A percentile compares a stretch with the other conserved stretches of the same genome.
These are phyloP conservation scores for Petrocephalus zakoni DNA, from an alignment of 2,113 vertebrate genomes.

Conservation along the genomic window DNA sequence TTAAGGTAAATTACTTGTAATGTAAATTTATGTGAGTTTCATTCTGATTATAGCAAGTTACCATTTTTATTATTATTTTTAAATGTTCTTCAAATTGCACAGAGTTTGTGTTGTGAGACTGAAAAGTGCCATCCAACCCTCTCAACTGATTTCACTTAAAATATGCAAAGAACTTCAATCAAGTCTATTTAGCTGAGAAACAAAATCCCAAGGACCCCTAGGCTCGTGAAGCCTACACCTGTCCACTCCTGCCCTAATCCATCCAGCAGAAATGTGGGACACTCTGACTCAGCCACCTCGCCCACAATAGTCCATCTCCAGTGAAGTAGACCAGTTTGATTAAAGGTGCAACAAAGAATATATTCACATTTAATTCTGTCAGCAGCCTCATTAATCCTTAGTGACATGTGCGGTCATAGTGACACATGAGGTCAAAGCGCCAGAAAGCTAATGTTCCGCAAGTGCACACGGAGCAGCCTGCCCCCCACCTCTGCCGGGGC, in stretches of 20 bases:
- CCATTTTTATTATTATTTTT: neutral
- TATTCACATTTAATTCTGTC: neutral
- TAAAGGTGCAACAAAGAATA: neutral
- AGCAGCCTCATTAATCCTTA: neutral
- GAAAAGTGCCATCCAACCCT: neutral
- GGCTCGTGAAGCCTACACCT: neutral
- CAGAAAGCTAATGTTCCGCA: neutral
- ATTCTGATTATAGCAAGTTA: neutral
- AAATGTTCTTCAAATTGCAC: neutral
- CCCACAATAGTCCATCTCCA: neutral
- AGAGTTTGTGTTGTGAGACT: neutral
- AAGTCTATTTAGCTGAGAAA: neutral
- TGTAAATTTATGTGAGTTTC: neutral
- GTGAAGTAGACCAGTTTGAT: neutral
- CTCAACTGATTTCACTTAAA: neutral
- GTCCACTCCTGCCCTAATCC: neutral
- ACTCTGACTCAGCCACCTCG: neutral
- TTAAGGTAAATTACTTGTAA: neutral
- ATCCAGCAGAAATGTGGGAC: neutral
- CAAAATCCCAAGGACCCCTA: neutral
- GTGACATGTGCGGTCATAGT: neutral
- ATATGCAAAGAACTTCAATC: neutral
- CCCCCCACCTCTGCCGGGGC: neutral
- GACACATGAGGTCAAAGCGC: neutral
- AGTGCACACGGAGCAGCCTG: neutral